Conservation (phyloP, 2,888 invertebrate species). For the Bellardia pandia region DNA sequence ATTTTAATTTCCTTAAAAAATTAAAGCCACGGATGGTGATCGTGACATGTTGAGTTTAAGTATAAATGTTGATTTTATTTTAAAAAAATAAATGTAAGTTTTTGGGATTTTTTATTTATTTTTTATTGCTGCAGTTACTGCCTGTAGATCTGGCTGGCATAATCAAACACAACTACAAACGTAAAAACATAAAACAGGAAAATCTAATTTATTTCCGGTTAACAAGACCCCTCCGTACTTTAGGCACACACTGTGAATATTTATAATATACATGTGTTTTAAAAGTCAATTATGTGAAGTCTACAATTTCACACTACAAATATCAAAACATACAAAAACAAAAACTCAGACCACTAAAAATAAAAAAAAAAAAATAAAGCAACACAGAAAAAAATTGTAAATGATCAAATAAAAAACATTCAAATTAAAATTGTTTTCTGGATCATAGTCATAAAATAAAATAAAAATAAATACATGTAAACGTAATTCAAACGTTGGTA, state of each 20-base stretch:
- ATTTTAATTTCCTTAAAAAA: background rate
- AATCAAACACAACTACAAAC: constrained; percentile 31
- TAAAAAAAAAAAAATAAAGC: constrained; percentile 33
- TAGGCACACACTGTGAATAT: constrained; percentile 17
- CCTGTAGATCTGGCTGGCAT: constrained; percentile 35
- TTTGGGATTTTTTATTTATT: constrained; percentile 31
- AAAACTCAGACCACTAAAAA: constrained; percentile 7
- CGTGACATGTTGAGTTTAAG: constrained; percentile 23
- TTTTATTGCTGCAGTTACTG: background rate
- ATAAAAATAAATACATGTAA: constrained; percentile 17
- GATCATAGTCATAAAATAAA: constrained; percentile 24
- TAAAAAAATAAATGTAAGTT: constrained; percentile 7
- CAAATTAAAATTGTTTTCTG: constrained; percentile 60
- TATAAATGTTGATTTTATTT: constrained; percentile 42
- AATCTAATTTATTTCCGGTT: constrained; percentile 68
- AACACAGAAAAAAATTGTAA: constrained; percentile 52
- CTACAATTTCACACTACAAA: constrained; percentile 42
- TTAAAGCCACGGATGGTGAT: background rate
- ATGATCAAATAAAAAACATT: constrained; percentile 52
- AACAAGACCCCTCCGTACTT: constrained; percentile 56
- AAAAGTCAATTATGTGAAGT: constrained; percentile 57
- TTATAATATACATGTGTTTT: background rate
- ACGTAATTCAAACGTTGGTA: background rate
- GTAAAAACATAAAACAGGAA: constrained; percentile 61
- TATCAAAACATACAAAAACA: background rate